phyloP scores from a whole-genome alignment of 2,113 vertebrate species.

The Pangasianodon gigas region DNA sequence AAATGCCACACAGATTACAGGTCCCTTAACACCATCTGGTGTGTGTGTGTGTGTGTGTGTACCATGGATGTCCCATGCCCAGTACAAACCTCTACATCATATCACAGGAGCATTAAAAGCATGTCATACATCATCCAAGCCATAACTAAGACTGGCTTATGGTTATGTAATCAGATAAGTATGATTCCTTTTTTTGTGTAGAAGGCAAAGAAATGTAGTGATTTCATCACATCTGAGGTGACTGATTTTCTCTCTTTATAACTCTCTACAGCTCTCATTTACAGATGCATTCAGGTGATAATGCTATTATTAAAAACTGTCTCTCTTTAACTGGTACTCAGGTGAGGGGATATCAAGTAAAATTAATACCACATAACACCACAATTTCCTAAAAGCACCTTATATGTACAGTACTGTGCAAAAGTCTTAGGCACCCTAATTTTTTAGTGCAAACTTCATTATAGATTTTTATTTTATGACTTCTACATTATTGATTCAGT shows the following conservation, averaged over 20 bases:
- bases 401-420: too few species aligned
- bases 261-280: neutral
- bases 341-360: neutral
- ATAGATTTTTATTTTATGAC: too few species aligned
- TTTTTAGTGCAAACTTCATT: too few species aligned
- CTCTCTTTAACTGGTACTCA: neutral
- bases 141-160: neutral
- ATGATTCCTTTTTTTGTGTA: neutral
- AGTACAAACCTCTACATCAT: slow-evolving; percentile 7
- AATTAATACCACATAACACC: neutral
- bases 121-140: neutral
- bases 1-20: slow-evolving; percentile 57
- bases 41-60: slow-evolving; percentile 4
- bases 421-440: too few species aligned
- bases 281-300: neutral
- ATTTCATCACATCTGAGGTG: neutral
- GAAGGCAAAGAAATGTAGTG: neutral
- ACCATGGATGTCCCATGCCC: neutral
- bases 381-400: neutral
- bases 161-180: neutral
- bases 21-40: slow-evolving; percentile 53
- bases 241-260: neutral
- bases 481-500: too few species aligned
- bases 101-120: neutral
- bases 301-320: neutral